Evolutionary conservation across 1,140 invertebrate species (phyloP).

Genomic region (Cyphomyrmex costatus): DNA sequence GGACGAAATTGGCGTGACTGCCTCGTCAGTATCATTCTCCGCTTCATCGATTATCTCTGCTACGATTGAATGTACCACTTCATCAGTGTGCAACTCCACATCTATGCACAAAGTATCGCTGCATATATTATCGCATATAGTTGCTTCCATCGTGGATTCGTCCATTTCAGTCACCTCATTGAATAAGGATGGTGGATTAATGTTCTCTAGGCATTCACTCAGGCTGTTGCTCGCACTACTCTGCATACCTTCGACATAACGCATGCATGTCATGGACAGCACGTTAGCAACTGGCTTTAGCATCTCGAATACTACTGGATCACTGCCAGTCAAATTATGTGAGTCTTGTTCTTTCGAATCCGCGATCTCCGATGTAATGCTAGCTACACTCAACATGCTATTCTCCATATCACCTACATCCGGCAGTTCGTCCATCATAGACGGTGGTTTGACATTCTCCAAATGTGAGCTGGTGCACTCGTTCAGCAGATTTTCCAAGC

Average conservation of each 20-base stretch:
- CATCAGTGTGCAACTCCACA: conserved; percentile 83
- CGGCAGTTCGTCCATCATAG: conserved; percentile 92
- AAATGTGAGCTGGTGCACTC: conserved; percentile 89
- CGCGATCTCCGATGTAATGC: conserved; percentile 92
- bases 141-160: conserved; percentile 88
- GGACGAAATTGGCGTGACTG: conserved; percentile 86
- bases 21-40: conserved; percentile 86
- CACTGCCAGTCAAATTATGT: conserved; percentile 79
- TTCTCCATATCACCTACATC: conserved; percentile 91
- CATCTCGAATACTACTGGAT: conserved; percentile 81
- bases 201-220: conserved; percentile 89
- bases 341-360: conserved; percentile 86
- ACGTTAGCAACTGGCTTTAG: conserved; percentile 84
- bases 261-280: conserved; percentile 83
- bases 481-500: conserved; percentile 89
- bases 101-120: conserved; percentile 87
- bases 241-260: conserved; percentile 82
- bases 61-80: conserved; percentile 62
- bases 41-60: conserved; percentile 80
- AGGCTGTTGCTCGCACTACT: conserved; percentile 85
- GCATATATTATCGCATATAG: conserved; percentile 88
- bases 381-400: conserved; percentile 94
- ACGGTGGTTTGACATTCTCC: conserved; percentile 94
- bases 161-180: conserved; percentile 89
- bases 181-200: conserved; percentile 89